Evolutionary conservation across 1,140 invertebrate genomes (phyloP), one percentile per base, ranked within the genome.

Genomic region (Physella acuta): DNA sequence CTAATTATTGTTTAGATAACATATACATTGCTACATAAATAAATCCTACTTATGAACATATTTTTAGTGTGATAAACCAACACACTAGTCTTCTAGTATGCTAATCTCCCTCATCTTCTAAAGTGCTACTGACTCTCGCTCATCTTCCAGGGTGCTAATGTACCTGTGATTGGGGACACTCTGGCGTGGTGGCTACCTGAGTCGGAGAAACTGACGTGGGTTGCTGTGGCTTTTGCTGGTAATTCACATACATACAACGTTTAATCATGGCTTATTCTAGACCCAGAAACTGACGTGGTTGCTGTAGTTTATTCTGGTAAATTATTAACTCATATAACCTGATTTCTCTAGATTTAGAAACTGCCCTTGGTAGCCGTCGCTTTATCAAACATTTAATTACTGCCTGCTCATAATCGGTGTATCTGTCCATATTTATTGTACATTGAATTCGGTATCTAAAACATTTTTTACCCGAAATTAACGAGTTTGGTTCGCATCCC

Each of bases 151-250:
- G 62, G 62, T 31, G 44, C 36, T 4, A 64, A 30, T 26, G 62
- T 52, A 1, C 26, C 62, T 1, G 62, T 64, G 11, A 33, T 52
- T 31, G 39, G 44, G 4, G 62, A 64, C 26, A 17, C 14, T 28
- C 2, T 64, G 14, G 62, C 62, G 14, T 52, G 62, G 62, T 64
- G 62, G 62, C 8, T 44, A 20, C 62, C 62, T 17, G 5, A 30
- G 1, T 28, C 30, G 17, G 62, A 64, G 44, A 64, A 64, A 64
- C 44, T 51, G 34, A 64, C 62, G 26, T 36, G 20, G 44, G 33
- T 51, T 20, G 30, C 62, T 26, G 30, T 64, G 11, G n/a, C 11
- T 30, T 52, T 31, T 52, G 37, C 62, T 31, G 62, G 62, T 64
- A 44, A n/a, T n/a, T n/a, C 39, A 44, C 39, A 11, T 44, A 44